These are phyloP conservation scores for Pygocentrus nattereri DNA, from an alignment of 2,797 vertebrate species.

Conservation along the genomic window DNA sequence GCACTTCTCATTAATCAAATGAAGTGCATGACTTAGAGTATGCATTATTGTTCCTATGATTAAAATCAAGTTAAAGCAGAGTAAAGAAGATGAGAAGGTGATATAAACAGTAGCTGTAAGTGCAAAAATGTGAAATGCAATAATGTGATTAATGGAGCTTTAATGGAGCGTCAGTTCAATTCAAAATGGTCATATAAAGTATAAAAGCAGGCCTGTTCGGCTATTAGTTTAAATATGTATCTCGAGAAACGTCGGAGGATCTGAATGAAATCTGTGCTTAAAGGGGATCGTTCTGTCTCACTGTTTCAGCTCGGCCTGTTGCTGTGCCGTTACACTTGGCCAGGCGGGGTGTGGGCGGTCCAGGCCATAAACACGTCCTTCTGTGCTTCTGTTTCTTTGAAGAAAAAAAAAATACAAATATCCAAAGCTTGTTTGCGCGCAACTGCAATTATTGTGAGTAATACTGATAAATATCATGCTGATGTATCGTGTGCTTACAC, in stretches of 20 bases:
- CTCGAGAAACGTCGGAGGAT: neutral
- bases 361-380: neutral
- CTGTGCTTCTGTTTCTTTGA: neutral
- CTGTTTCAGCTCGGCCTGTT: neutral
- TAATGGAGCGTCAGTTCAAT: neutral
- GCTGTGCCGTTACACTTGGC: constrained; percentile 11
- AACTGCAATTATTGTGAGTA: neutral
- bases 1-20: neutral
- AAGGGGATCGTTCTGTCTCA: neutral
- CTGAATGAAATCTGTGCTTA: neutral
- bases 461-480: neutral
- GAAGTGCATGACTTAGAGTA: too few species aligned
- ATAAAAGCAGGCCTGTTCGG: neutral
- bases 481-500: neutral
- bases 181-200: neutral
- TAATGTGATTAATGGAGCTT: neutral
- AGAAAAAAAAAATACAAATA: neutral
- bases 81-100: too few species aligned
- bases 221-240: neutral
- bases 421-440: neutral
- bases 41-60: neutral
- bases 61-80: neutral
- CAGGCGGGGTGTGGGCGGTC: neutral
- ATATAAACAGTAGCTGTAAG: neutral
- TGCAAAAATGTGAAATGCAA: neutral